These are phyloP conservation scores for Rhopalosiphum padi DNA, from an alignment of 1,140 invertebrate genomes.

Conservation along the genomic window DNA sequence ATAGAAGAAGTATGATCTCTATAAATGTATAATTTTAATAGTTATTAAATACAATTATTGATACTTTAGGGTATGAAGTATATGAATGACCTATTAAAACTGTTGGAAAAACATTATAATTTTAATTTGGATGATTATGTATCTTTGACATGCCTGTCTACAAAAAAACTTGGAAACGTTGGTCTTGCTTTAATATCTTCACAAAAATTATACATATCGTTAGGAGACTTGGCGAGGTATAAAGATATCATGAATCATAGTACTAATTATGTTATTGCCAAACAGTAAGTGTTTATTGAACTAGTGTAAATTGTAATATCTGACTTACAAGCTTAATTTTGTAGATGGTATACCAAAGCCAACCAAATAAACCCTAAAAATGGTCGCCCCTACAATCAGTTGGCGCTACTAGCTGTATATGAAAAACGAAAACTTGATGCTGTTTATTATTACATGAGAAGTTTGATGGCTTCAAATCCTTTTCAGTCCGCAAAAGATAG, in stretches of 20 bases:
- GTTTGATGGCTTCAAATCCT: conserved; percentile 91
- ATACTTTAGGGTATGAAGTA: conserved; percentile 71
- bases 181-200: conserved; percentile 81
- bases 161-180: conserved; percentile 72
- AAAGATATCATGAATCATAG: conserved; percentile 84
- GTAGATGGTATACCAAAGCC: conserved; percentile 88
- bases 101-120: conserved; percentile 77
- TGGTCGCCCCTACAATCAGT: conserved; percentile 91
- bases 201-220: conserved; percentile 86
- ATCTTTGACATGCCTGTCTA: conserved; percentile 63
- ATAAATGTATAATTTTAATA: neutral
- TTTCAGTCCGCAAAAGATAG: conserved; percentile 88
- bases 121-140: conserved; percentile 76
- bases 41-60: neutral
- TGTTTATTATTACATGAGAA: conserved; percentile 96
- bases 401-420: conserved; percentile 90
- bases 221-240: conserved; percentile 91
- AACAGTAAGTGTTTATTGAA: conserved; percentile 69
- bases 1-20: conserved; percentile 48
- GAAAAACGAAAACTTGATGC: conserved; percentile 92
- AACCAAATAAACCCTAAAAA: conserved; percentile 94
- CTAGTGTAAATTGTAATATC: conserved; percentile 32
- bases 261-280: conserved; percentile 84
- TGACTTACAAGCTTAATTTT: conserved; percentile 61
- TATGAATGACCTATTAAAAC: conserved; percentile 77